These are phyloP conservation scores for Rhabdomys dilectus DNA, from an alignment of 2,113 vertebrate genomes.

Conservation along the genomic window DNA sequence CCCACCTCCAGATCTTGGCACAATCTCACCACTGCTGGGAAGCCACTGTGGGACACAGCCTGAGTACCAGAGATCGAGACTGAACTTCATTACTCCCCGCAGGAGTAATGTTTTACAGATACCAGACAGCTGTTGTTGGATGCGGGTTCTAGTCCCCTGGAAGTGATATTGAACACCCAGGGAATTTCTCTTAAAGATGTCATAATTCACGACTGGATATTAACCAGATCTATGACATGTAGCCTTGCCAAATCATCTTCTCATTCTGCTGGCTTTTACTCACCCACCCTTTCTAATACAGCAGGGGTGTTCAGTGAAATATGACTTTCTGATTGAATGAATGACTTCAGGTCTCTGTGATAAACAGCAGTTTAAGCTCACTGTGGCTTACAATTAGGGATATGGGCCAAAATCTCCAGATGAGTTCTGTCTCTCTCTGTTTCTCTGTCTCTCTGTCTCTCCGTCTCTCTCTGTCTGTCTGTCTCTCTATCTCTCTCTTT, in stretches of 20 bases:
- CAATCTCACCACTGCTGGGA: not conserved
- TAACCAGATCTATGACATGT: slow-evolving; percentile 71
- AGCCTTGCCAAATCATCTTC: slow-evolving; percentile 22
- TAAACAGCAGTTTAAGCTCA: slow-evolving; percentile 14
- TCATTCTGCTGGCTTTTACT: not conserved
- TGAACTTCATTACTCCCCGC: slow-evolving; percentile 22
- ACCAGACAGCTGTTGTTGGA: slow-evolving; percentile 17
- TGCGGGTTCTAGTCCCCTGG: not conserved
- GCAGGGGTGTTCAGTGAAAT: slow-evolving; percentile 75
- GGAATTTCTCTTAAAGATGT: slow-evolving; percentile 64
- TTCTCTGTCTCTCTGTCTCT: too few species aligned
- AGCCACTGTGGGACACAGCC: not conserved
- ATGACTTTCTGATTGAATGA: slow-evolving; percentile 69
- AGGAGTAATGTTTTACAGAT: slow-evolving; percentile 38
- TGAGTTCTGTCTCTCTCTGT: not conserved
- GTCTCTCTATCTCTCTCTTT: too few species aligned
- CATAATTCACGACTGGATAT: slow-evolving; percentile 63
- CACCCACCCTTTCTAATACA: slow-evolving; percentile 32
- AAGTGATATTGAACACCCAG: slow-evolving; percentile 60
- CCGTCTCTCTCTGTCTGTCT: too few species aligned
- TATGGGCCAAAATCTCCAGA: not conserved
- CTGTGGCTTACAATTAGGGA: not conserved
- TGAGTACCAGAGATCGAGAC: not conserved
- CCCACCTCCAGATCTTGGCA: not conserved
- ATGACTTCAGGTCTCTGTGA: not conserved